Conservation (phyloP, 1,140 invertebrate genomes). For the Ridgeia piscesae region DNA sequence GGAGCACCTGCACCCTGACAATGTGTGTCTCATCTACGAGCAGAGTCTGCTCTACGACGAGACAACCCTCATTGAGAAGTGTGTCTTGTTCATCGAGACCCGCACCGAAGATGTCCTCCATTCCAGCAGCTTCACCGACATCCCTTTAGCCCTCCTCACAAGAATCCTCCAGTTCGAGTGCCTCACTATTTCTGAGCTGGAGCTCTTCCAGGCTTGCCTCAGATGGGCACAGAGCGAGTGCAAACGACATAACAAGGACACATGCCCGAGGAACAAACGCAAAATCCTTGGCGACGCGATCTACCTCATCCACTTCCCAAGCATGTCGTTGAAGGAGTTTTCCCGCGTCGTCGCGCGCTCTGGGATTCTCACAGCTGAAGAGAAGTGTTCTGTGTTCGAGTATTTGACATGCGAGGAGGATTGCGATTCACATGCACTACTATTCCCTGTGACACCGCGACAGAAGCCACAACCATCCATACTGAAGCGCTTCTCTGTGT, state of each 20-base stretch:
- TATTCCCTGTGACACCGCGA: constrained; percentile 18
- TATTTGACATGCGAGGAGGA: constrained; percentile 23
- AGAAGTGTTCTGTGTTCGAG: constrained; percentile 50
- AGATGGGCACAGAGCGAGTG: constrained; percentile 65
- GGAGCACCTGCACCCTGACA: constrained; percentile 74
- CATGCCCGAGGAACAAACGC: constrained; percentile 43
- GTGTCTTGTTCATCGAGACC: constrained; percentile 47
- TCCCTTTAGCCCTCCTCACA: constrained; percentile 13
- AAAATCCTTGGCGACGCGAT: constrained; percentile 43
- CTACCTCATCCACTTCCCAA: constrained; percentile 64
- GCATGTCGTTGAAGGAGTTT: constrained; percentile 76
- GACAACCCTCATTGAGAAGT: constrained; percentile 76
- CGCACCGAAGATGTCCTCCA: constrained; percentile 73
- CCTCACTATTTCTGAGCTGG: constrained; percentile 72
- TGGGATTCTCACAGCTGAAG: constrained; percentile 68
- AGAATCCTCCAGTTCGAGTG: constrained; percentile 67
- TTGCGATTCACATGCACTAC: not conserved
- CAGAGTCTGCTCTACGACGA: constrained; percentile 83
- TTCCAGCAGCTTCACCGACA: constrained; percentile 74
- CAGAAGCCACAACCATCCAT: constrained; percentile 15
- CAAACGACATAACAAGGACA: constrained; percentile 38
- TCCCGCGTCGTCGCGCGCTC: constrained; percentile 75
- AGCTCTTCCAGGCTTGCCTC: constrained; percentile 72
- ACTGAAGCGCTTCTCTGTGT: constrained; percentile 19
- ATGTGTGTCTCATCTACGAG: constrained; percentile 80